Conservation (phyloP, 2,113 vertebrate genomes). For the Heterocephalus glaber region DNA sequence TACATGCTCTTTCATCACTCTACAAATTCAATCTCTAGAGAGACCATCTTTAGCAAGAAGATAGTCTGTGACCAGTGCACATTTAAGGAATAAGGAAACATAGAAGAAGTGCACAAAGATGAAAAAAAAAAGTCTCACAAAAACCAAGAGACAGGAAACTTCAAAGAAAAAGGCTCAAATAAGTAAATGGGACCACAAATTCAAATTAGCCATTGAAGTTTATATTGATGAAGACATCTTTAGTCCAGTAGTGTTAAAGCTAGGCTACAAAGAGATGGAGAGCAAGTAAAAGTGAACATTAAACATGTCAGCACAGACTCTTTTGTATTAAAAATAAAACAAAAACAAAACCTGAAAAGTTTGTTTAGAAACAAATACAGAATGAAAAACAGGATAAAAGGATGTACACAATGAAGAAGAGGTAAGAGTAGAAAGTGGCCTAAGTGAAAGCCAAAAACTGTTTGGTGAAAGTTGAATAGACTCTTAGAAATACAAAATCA, state of each 20-base stretch:
- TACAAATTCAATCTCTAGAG: not conserved
- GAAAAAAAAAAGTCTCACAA: not conserved
- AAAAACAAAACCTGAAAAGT: not conserved
- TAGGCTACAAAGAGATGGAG: not conserved
- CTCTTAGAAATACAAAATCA: not conserved
- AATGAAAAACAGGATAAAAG: constrained; percentile 15
- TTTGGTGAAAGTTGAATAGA: not conserved
- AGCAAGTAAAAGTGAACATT: not conserved
- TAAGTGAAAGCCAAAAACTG: not conserved
- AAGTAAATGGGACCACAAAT: not conserved
- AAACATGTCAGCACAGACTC: not conserved
- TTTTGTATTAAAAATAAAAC: not conserved
- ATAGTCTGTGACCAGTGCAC: not conserved
- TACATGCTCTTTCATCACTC: not conserved
- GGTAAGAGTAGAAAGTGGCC: not conserved
- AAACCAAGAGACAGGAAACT: not conserved
- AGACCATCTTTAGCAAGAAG: not conserved
- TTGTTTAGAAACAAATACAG: not conserved
- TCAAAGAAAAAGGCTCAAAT: not conserved
- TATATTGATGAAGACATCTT: not conserved
- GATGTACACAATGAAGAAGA: not conserved
- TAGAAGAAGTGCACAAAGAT: not conserved
- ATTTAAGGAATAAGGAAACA: not conserved
- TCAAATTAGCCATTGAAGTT: not conserved
- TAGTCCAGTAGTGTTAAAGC: not conserved